A percentile compares a stretch with the other conserved stretches of the same genome.
Conservation (phyloP, 2,888 invertebrate genomes). For the Agrochola lychnidis region DNA sequence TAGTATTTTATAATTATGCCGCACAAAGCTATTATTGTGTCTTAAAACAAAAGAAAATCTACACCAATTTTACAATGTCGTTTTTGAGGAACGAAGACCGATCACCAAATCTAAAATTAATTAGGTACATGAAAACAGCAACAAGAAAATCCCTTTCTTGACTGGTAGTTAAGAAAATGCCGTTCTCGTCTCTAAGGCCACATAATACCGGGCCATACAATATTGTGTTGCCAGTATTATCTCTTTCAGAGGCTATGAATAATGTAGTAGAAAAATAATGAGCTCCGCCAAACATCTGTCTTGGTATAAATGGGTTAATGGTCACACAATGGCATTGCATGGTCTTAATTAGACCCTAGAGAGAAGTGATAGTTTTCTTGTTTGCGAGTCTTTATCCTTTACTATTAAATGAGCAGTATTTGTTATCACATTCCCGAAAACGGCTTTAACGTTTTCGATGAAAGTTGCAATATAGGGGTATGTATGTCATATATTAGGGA, state of each 20-base stretch:
- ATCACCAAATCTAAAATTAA: slow-evolving; percentile 14
- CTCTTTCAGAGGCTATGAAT: slow-evolving; percentile 72
- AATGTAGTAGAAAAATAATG: slow-evolving; percentile 78
- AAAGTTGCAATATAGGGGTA: too few species aligned
- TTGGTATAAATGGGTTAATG: slow-evolving; percentile 55
- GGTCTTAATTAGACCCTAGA: slow-evolving; percentile 31
- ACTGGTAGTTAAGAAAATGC: slow-evolving; percentile 20
- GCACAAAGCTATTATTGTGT: not conserved
- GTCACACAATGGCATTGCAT: slow-evolving; percentile 42
- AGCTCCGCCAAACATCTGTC: slow-evolving; percentile 72
- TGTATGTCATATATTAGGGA: too few species aligned
- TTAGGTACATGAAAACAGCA: not conserved
- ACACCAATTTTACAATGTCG: not conserved
- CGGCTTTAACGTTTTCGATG: too few species aligned
- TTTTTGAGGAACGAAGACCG: not conserved
- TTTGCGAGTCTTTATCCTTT: not conserved
- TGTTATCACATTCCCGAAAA: too few species aligned
- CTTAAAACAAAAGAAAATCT: slow-evolving; percentile 1
- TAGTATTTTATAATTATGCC: not conserved
- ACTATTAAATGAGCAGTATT: too few species aligned
- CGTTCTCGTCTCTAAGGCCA: slow-evolving; percentile 37
- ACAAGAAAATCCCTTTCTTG: not conserved
- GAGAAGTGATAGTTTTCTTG: not conserved
- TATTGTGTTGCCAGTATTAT: slow-evolving; percentile 66
- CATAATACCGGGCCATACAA: slow-evolving; percentile 48